phyloP scores from a whole-genome alignment of 2,888 invertebrate genomes.

The Tryphoninae sp. region DNA sequence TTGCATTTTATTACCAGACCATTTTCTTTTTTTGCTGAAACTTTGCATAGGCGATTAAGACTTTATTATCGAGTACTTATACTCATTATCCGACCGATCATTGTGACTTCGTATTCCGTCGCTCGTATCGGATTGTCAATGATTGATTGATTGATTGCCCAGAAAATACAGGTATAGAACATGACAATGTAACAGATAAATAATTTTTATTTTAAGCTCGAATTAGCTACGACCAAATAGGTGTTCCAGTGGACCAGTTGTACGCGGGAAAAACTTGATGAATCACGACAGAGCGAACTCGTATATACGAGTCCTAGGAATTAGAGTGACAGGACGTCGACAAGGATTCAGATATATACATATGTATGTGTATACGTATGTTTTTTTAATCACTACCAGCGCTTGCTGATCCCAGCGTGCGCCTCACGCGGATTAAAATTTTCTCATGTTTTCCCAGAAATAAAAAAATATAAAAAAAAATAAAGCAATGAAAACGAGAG shows the following conservation, averaged over 20 bases:
- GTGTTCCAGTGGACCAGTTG: not conserved
- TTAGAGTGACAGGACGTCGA: constrained; percentile 13
- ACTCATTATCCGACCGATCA: constrained; percentile 4
- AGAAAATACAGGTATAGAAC: not conserved
- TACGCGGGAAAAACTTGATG: constrained; percentile 17
- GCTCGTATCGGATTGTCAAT: not conserved
- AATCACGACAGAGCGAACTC: constrained; percentile 18
- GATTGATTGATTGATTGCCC: not conserved
- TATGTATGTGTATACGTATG: constrained; percentile 15
- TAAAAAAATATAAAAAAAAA: constrained; percentile 34
- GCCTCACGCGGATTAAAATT: not conserved
- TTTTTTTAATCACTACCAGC: constrained; percentile 25
- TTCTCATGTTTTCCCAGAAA: constrained; percentile 1
- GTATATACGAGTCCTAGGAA: not conserved
- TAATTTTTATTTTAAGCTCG: constrained; percentile 26
- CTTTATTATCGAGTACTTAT: not conserved
- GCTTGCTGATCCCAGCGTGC: constrained; percentile 24
- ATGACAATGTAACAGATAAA: not conserved
- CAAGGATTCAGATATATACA: constrained; percentile 1
- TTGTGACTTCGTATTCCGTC: not conserved
- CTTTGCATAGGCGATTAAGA: too few species aligned
- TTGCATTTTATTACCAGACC: not conserved
- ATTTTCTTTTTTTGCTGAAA: constrained; percentile 24
- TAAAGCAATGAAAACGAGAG: constrained; percentile 26
- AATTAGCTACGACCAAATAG: constrained; percentile 30